Percentiles rank a stretch among this genome's conserved stretches.
phyloP scores from a whole-genome alignment of 1,140 invertebrate species.

The Panulirus ornatus region DNA sequence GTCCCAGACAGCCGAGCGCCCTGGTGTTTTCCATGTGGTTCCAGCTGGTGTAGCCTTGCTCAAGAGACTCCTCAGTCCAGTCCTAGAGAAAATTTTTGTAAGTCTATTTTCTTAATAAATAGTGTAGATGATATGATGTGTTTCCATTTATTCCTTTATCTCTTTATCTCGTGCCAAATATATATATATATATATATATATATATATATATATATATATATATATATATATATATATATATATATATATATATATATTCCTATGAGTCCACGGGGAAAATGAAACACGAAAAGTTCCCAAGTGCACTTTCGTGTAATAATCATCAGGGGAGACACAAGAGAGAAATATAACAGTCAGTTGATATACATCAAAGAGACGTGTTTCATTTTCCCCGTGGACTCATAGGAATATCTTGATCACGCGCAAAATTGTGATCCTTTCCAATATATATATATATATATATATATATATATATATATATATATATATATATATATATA shows the following conservation, averaged over 20 bases:
- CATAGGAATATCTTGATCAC: no score
- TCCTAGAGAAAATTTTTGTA: conserved; percentile 73
- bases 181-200: conserved; percentile 32
- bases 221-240: conserved; percentile 54
- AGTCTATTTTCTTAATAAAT: conserved; percentile 76
- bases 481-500: no score
- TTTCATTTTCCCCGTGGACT: no score
- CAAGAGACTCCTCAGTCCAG: conserved; percentile 65
- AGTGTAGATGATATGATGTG: conserved; percentile 52
- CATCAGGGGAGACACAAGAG: no score
- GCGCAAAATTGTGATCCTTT: no score
- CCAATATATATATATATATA: no score
- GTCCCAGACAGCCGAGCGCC: not conserved
- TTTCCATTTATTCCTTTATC: not conserved
- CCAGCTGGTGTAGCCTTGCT: conserved; percentile 66
- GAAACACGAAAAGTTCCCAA: no score
- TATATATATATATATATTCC: conserved; percentile 45
- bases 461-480: no score
- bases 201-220: conserved; percentile 39
- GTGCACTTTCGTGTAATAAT: no score
- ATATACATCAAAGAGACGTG: no score
- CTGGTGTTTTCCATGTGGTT: conserved; percentile 29
- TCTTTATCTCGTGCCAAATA: not conserved
- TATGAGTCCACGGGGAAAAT: no score
- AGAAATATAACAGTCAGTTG: no score